These are phyloP conservation scores for Drosophila putrida DNA, from an alignment of 2,888 invertebrate genomes.

Conservation along the genomic window DNA sequence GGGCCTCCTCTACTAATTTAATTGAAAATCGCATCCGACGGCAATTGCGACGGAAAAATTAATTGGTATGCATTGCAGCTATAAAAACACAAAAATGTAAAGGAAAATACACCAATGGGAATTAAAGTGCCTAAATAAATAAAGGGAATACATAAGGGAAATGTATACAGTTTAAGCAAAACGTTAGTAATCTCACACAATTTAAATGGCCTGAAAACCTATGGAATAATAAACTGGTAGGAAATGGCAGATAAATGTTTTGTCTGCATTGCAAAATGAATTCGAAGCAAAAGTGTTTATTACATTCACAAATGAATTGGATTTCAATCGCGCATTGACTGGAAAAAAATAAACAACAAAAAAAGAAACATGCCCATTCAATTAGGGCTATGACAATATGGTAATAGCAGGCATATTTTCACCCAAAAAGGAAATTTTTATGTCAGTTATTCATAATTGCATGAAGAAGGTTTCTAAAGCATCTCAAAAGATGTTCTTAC, in stretches of 20 bases:
- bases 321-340: not conserved
- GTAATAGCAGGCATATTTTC: too few relatives aligned
- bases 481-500: too few relatives aligned
- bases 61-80: constrained; percentile 53
- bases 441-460: too few relatives aligned
- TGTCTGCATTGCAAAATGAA: not conserved
- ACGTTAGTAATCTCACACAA: constrained; percentile 9
- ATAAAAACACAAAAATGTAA: constrained; percentile 27
- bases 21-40: constrained; percentile 55
- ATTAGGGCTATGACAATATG: too few relatives aligned
- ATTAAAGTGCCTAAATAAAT: constrained; percentile 40
- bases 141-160: constrained; percentile 9
- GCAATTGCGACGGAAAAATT: constrained; percentile 45
- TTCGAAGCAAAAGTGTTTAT: not conserved
- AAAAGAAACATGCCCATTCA: too few relatives aligned
- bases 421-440: too few relatives aligned
- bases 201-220: not conserved
- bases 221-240: not conserved
- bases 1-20: constrained; percentile 46
- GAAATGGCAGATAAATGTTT: not conserved
- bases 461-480: too few relatives aligned
- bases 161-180: constrained; percentile 20
- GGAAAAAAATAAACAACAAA: too few relatives aligned
- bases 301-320: not conserved
- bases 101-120: constrained; percentile 31